Conservation (phyloP, 2,888 invertebrate genomes). For the Idaea biselata region DNA sequence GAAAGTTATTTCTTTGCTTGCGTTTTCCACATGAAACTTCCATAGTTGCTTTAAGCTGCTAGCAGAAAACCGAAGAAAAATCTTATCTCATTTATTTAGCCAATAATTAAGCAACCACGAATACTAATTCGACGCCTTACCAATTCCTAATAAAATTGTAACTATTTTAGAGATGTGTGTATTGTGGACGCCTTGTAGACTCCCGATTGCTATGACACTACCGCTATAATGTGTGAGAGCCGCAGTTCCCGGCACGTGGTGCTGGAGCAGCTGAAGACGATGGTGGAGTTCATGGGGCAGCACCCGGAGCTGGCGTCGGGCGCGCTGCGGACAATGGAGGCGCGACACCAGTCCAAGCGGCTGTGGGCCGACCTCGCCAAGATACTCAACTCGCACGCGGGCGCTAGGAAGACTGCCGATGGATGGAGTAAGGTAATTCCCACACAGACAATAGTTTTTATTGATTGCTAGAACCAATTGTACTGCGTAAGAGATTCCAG, state of each 20-base stretch:
- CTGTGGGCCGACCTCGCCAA: constrained; percentile 57
- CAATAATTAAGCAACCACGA: neutral
- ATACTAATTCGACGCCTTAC: neutral
- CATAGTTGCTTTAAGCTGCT: too few relatives aligned
- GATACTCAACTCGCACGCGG: constrained; percentile 47
- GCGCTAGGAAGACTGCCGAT: constrained; percentile 50
- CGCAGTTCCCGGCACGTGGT: constrained; percentile 44
- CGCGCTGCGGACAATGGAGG: constrained; percentile 49
- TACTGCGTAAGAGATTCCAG: too few relatives aligned
- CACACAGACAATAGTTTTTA: neutral
- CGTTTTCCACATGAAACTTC: too few relatives aligned
- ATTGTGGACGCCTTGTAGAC: neutral
- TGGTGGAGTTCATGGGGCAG: constrained; percentile 63
- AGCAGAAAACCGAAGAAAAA: too few relatives aligned
- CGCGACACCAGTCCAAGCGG: constrained; percentile 52
- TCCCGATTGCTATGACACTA: neutral
- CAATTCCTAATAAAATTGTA: neutral
- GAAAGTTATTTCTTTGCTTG: too few relatives aligned
- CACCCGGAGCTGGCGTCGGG: constrained; percentile 59
- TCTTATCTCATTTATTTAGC: too few relatives aligned
- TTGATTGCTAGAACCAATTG: too few relatives aligned
- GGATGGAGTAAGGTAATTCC: constrained; percentile 59
- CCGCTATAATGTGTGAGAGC: constrained; percentile 32
- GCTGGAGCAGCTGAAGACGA: constrained; percentile 54
- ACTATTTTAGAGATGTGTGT: neutral